Evolutionary conservation across 2,888 invertebrate genomes (phyloP).

Genomic region (Calliphora vomitoria): DNA sequence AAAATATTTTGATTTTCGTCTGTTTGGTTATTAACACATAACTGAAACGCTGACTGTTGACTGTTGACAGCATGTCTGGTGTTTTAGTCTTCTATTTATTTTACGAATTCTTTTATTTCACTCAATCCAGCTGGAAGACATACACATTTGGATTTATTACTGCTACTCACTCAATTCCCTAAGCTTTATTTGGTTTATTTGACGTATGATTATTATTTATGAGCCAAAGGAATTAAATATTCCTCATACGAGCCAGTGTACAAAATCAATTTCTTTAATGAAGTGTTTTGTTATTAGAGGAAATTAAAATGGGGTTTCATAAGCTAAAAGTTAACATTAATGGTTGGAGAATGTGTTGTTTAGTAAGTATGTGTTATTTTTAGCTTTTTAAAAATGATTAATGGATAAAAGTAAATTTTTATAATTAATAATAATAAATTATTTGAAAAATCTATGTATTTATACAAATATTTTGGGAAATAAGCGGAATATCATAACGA

Average conservation of each 20-base stretch:
- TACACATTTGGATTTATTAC: not conserved
- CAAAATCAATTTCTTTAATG: constrained; percentile 18
- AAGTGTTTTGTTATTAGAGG: constrained; percentile 9
- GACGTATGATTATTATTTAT: constrained; percentile 28
- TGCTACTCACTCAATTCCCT: not conserved
- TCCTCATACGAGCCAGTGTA: constrained; percentile 7
- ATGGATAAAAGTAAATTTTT: too few relatives aligned
- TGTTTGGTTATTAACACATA: not conserved
- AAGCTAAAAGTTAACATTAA: not conserved
- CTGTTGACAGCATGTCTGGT: constrained; percentile 14
- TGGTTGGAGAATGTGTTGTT: not conserved
- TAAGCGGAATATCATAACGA: too few relatives aligned
- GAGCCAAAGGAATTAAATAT: constrained; percentile 12
- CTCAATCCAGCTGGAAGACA: not conserved
- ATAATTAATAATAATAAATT: too few relatives aligned
- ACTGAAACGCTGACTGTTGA: not conserved
- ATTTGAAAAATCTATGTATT: too few relatives aligned
- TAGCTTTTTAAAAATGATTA: too few relatives aligned
- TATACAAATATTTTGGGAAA: too few relatives aligned
- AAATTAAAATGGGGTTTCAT: not conserved
- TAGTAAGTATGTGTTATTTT: not conserved
- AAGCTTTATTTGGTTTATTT: not conserved
- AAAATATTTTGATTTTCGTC: too few relatives aligned
- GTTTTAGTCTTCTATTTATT: not conserved
- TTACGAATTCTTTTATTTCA: not conserved